These are phyloP conservation scores for Galerucella pusilla DNA, from an alignment of 2,888 invertebrate genomes.

Conservation along the genomic window DNA sequence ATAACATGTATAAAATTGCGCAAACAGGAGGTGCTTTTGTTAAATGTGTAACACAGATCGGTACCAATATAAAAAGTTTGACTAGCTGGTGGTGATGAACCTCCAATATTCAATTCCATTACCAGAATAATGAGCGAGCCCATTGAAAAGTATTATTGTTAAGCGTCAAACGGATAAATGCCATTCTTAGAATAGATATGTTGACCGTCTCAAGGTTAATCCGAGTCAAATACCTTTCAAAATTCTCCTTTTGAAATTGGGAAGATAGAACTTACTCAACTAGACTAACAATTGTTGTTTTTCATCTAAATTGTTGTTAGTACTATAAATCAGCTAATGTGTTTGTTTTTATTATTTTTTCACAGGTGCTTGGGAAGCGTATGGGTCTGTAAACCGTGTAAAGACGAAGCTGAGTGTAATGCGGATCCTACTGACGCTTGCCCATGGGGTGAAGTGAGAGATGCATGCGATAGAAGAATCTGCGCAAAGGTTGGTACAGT, in stretches of 20 bases:
- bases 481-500: constrained; percentile 60
- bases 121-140: constrained; percentile 12
- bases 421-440: constrained; percentile 56
- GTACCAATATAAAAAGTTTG: neutral
- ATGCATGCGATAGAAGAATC: constrained; percentile 58
- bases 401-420: constrained; percentile 57
- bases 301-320: neutral
- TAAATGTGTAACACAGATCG: no score
- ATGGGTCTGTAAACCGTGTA: constrained; percentile 50
- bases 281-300: neutral
- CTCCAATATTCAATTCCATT: constrained; percentile 7
- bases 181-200: constrained; percentile 29
- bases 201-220: constrained; percentile 33
- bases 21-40: neutral
- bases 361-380: constrained; percentile 14
- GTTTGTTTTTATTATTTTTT: neutral
- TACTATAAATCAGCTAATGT: neutral
- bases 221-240: constrained; percentile 31
- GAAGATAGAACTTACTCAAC: neutral
- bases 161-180: constrained; percentile 23
- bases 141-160: constrained; percentile 29
- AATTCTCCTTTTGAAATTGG: constrained; percentile 13
- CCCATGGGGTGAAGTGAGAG: constrained; percentile 60
- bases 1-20: neutral
- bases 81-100: constrained; percentile 1